phyloP scores from a whole-genome alignment of 2,797 vertebrate species.

The Smutsia temminckii region DNA sequence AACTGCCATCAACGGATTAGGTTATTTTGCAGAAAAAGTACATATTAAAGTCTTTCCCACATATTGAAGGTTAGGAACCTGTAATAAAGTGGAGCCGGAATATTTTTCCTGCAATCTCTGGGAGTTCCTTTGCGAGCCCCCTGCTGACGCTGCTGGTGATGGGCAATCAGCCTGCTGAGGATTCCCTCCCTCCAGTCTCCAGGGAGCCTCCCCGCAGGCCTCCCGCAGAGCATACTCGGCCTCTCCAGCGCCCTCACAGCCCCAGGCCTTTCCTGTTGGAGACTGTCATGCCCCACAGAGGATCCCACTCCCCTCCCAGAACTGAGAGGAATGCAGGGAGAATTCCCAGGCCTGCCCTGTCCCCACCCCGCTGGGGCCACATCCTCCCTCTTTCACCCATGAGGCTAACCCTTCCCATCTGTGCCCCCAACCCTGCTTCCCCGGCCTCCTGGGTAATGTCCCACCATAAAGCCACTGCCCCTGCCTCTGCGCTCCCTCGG shows the following conservation, averaged over 20 bases:
- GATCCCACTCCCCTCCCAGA: not conserved
- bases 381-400: not conserved
- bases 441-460: not conserved
- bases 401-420: not conserved
- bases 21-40: not conserved
- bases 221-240: too few species aligned
- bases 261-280: not conserved
- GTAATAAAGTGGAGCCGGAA: not conserved
- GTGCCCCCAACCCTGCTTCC: not conserved
- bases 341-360: not conserved
- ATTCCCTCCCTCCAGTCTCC: not conserved
- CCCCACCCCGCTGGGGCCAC: not conserved
- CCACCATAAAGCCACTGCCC: not conserved
- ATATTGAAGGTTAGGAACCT: conserved; percentile 11
- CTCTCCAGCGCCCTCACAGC: not conserved
- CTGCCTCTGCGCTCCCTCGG: not conserved
- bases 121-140: not conserved
- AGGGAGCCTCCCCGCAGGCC: not conserved
- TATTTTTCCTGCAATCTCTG: not conserved
- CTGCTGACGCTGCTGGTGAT: not conserved
- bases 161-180: not conserved
- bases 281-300: not conserved
- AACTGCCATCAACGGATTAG: not conserved
- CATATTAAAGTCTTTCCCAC: conserved; percentile 18
- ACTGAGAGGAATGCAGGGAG: not conserved